Evolutionary conservation across 1,140 invertebrate genomes (phyloP).

Genomic region (Mamestra configurata): DNA sequence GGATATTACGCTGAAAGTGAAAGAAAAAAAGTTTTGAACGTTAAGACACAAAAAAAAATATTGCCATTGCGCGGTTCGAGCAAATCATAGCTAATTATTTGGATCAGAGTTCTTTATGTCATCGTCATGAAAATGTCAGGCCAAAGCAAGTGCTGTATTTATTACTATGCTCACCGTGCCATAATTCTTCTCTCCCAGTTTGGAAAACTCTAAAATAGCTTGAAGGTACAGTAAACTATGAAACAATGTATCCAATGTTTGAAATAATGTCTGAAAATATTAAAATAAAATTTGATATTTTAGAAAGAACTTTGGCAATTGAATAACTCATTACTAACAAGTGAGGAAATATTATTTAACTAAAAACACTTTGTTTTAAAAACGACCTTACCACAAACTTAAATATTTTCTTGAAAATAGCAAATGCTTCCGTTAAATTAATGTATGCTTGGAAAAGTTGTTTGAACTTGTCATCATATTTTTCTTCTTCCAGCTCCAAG

Average conservation of each 20-base stretch:
- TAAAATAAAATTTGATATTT: background rate
- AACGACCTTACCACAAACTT: background rate
- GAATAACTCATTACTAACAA: background rate
- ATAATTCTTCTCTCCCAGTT: background rate
- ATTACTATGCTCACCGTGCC: background rate
- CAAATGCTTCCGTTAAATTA: constrained; percentile 13
- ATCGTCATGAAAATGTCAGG: too few relatives aligned
- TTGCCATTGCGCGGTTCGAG: too few relatives aligned
- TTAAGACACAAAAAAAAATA: too few relatives aligned
- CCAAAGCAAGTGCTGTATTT: background rate
- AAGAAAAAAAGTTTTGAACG: background rate
- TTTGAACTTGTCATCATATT: background rate
- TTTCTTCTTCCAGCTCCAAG: background rate
- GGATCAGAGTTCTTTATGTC: too few relatives aligned
- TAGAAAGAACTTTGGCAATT: background rate
- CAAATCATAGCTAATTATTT: too few relatives aligned
- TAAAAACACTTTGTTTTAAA: background rate
- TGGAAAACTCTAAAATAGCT: background rate
- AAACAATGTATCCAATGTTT: background rate
- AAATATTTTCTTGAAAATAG: constrained; percentile 21
- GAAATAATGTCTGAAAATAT: constrained; percentile 25
- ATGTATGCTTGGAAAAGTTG: constrained; percentile 5
- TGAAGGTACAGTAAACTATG: background rate
- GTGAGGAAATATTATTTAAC: background rate
- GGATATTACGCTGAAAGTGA: background rate